Conservation (phyloP, 2,888 invertebrate species). For the Fragum sueziense region DNA sequence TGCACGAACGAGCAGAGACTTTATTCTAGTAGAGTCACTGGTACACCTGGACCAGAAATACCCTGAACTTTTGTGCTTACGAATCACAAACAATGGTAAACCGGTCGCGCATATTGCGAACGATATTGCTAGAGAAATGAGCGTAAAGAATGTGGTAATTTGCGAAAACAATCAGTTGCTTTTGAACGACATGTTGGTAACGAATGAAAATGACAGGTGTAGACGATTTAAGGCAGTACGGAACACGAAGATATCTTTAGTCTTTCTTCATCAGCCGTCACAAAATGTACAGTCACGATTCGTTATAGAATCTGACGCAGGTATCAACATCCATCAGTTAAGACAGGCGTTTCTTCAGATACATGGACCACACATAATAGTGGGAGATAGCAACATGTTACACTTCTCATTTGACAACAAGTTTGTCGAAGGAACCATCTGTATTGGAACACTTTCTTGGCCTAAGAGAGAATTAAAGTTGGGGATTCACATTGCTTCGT, state of each 20-base stretch:
- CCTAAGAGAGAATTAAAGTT: slow-evolving; percentile 15
- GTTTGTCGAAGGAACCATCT: slow-evolving; percentile 22
- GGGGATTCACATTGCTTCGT: slow-evolving; percentile 29
- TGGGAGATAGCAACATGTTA: slow-evolving; percentile 6
- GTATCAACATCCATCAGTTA: background rate
- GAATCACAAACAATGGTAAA: background rate
- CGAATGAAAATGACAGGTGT: background rate
- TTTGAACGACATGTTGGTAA: background rate
- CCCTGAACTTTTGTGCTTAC: background rate
- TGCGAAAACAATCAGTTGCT: slow-evolving; percentile 29
- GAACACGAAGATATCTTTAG: slow-evolving; percentile 5
- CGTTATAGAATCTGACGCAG: background rate
- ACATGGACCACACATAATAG: slow-evolving; percentile 17
- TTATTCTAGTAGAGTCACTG: background rate
- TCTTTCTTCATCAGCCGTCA: slow-evolving; percentile 15
- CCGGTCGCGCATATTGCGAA: background rate
- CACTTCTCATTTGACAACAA: slow-evolving; percentile 35
- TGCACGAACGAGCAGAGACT: background rate
- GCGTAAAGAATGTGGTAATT: slow-evolving; percentile 7
- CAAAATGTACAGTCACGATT: background rate
- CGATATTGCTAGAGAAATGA: slow-evolving; percentile 4
- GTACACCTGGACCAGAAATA: background rate
- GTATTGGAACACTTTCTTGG: slow-evolving; percentile 25
- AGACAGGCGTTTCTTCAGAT: slow-evolving; percentile 19
- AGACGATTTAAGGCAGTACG: slow-evolving; percentile 26